Conservation (phyloP, 2,113 vertebrate genomes). For the Grus americana region DNA sequence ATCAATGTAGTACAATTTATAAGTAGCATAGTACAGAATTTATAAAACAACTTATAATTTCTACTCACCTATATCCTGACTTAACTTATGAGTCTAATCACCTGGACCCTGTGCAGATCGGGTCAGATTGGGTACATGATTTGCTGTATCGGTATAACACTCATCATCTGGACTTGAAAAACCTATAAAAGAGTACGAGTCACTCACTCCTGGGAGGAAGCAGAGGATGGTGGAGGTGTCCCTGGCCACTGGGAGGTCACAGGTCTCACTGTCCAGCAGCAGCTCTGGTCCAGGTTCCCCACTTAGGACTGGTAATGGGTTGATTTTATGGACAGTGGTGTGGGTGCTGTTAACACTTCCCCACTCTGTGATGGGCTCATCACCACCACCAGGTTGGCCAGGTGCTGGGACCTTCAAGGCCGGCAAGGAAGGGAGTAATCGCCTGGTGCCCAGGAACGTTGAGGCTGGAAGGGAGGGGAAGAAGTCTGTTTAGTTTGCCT, state of each 20-base stretch:
- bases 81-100: not conserved
- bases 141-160: not conserved
- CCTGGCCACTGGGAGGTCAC: no score
- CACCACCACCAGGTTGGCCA: no score
- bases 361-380: not conserved
- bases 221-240: not conserved
- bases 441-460: not conserved
- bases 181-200: not conserved
- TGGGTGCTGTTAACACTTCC: not conserved
- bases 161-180: not conserved
- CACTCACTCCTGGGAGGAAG: rapidly evolving
- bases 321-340: not conserved
- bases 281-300: not conserved
- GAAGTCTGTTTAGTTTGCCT: not conserved
- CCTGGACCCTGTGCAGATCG: not conserved
- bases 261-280: not conserved
- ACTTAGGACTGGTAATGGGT: not conserved
- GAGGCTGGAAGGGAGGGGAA: not conserved
- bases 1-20: not conserved
- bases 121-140: not conserved
- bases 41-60: not conserved
- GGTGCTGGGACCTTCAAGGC: not conserved
- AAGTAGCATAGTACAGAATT: not conserved
- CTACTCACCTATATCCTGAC: not conserved
- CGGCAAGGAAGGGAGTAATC: rapidly evolving